Conservation (phyloP, 2,888 invertebrate genomes). For the Taenaris catops region DNA sequence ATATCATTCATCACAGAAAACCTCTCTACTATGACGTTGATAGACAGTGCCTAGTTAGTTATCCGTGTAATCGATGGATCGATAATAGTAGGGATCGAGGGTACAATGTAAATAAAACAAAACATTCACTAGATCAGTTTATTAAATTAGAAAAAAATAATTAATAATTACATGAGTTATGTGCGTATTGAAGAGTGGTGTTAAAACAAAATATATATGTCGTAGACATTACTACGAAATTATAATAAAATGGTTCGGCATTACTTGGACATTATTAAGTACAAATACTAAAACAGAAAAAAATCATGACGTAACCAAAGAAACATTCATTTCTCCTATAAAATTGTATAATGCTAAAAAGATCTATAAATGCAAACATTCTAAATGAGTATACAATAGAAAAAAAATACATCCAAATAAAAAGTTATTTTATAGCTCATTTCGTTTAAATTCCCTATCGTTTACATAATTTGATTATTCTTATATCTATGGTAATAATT, state of each 20-base stretch:
- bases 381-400: constrained; percentile 72
- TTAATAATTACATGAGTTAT: constrained; percentile 73
- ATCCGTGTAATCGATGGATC: too few species aligned
- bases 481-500: constrained; percentile 74
- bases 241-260: constrained; percentile 53
- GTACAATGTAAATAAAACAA: constrained; percentile 30
- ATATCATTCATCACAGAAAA: too few species aligned
- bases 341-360: constrained; percentile 71
- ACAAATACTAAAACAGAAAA: constrained; percentile 46
- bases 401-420: constrained; percentile 73
- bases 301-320: constrained; percentile 35
- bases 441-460: constrained; percentile 66
- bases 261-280: constrained; percentile 65
- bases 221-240: constrained; percentile 43
- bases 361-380: constrained; percentile 76
- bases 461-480: constrained; percentile 73
- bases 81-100: too few species aligned
- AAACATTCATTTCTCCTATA: constrained; percentile 45
- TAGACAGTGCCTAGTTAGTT: too few species aligned
- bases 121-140: constrained; percentile 62
- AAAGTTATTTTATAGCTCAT: constrained; percentile 63
- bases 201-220: constrained; percentile 43
- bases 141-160: constrained; percentile 69
- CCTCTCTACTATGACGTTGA: too few species aligned
- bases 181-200: constrained; percentile 65